Evolutionary conservation across 1,140 invertebrate species (phyloP).

Genomic region (Bombus sibiricus): DNA sequence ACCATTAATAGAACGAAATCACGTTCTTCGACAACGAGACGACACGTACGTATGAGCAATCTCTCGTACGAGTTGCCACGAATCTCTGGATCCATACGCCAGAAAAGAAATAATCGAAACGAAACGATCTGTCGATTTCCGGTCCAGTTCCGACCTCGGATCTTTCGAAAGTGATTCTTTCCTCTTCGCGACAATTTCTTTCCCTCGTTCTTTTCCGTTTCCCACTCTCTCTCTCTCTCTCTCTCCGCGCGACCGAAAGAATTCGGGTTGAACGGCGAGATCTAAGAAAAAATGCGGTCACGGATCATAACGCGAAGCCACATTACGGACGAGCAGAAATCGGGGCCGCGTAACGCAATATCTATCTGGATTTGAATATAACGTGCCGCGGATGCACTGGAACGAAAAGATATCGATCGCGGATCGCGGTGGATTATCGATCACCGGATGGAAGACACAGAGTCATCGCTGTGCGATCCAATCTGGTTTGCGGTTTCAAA

Average conservation of each 20-base stretch:
- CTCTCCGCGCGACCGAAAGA: slow-evolving; percentile 1
- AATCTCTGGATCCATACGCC: not conserved
- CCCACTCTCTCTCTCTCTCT: not conserved
- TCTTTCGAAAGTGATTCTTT: slow-evolving; percentile 60
- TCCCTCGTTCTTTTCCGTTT: too few relatives aligned
- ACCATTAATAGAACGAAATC: not conserved
- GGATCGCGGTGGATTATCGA: slow-evolving; percentile 15
- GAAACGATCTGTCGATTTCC: slow-evolving; percentile 55
- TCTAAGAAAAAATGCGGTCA: slow-evolving; percentile 70
- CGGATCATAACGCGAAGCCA: slow-evolving; percentile 67
- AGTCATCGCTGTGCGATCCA: not conserved
- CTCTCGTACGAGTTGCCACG: not conserved
- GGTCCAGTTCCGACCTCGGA: slow-evolving; percentile 58
- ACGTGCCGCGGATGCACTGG: slow-evolving; percentile 38
- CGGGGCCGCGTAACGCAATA: slow-evolving; percentile 69
- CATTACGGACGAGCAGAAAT: slow-evolving; percentile 72
- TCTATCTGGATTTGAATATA: slow-evolving; percentile 67
- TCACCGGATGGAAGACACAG: not conserved
- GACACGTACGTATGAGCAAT: not conserved
- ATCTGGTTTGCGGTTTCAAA: not conserved
- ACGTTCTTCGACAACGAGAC: not conserved
- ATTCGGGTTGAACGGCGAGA: slow-evolving; percentile 66
- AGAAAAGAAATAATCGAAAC: slow-evolving; percentile 37
- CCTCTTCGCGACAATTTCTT: slow-evolving; percentile 4
- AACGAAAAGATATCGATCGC: slow-evolving; percentile 47